Conservation (phyloP, 2,888 invertebrate species). For the Zaprionus lineosus region DNA sequence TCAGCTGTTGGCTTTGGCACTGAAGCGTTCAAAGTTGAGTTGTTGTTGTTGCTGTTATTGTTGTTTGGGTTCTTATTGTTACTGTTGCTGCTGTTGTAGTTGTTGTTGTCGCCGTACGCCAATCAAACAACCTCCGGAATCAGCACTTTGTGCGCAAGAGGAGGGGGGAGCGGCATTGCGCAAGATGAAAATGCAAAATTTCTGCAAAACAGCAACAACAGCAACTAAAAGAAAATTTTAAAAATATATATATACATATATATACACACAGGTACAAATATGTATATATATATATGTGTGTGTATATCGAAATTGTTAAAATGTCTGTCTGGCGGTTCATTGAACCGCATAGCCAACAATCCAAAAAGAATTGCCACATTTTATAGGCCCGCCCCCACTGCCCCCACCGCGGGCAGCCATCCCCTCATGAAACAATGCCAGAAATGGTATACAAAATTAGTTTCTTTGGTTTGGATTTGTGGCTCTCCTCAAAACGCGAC, state of each 20-base stretch:
- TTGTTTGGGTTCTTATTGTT: slow-evolving; percentile 9
- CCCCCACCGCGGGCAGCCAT: too few species aligned
- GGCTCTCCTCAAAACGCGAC: background rate
- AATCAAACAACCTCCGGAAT: slow-evolving; percentile 56
- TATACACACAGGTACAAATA: too few species aligned
- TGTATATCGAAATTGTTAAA: too few species aligned
- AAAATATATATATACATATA: too few species aligned
- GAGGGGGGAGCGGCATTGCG: slow-evolving; percentile 33
- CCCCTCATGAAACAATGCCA: too few species aligned
- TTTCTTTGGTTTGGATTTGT: slow-evolving; percentile 15
- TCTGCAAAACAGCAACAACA: slow-evolving; percentile 64
- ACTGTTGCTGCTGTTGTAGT: slow-evolving; percentile 28
- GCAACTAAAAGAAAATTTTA: slow-evolving; percentile 34
- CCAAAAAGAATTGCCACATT: slow-evolving; percentile 61
- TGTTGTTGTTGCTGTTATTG: slow-evolving; percentile 5
- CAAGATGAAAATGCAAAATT: slow-evolving; percentile 79
- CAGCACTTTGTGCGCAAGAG: slow-evolving; percentile 46
- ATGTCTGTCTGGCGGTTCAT: slow-evolving; percentile 42
- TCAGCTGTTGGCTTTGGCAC: slow-evolving; percentile 4
- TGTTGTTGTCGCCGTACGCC: slow-evolving; percentile 57
- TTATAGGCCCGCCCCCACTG: slow-evolving; percentile 13
- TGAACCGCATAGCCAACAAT: slow-evolving; percentile 44
- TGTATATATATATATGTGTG: too few species aligned
- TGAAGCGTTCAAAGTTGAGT: background rate
- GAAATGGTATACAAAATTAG: slow-evolving; percentile 48